Base-by-base conservation (phyloP, 2,888 invertebrate species). In the Melolontha melolontha region DNA sequence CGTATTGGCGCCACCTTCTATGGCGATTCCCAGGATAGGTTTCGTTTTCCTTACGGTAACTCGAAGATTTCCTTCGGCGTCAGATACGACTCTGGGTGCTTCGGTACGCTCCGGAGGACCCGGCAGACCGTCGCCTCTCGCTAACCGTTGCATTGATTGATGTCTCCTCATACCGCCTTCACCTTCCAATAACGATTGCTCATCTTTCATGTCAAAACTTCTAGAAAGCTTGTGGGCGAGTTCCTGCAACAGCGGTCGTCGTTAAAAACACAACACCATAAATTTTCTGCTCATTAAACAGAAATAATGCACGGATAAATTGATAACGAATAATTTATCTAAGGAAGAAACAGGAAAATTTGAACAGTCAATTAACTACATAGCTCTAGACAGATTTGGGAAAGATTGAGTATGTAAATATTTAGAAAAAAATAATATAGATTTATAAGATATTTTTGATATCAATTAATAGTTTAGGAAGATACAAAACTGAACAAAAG, bases 1-100 rank as follows among this genome's bases (percentile, higher is more conserved):
- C 51, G 97, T 97, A 84, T 98, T 96, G 77, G 95, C 94, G 71
- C 98, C 98, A 71, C 98, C 98, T 86, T 97, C 97, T 79, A 98
- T 97, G 72, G 97, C 97, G 79, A 98, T 95, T 75, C 98, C 97
- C 77, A 98, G 89, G 79, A 95, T 95, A 55, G 96, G 94, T 85
- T 96, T 96, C 65, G 93, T 94, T 86, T 97, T 97, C 84, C 93
- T 93, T 75, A 97, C 94, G 75, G 92, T 92, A 78, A 96, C 92
- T 82, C 94, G 89, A 78, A 95, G 88, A 85, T 94, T 94, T 75
- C 95, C 95, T 84, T 93, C 93, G 84, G 93, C 91, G 85, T 95
- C 95, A 77, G 92, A 87, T 78, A 92, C 91, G 75, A 94, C 92
- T 77, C 90, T 86, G 75, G 91, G 85, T 8, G 67, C 70, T 49